Percentiles rank a stretch among this genome's conserved stretches.
Conservation (phyloP, 2,113 vertebrate genomes). For the Salvelinus alpinus region DNA sequence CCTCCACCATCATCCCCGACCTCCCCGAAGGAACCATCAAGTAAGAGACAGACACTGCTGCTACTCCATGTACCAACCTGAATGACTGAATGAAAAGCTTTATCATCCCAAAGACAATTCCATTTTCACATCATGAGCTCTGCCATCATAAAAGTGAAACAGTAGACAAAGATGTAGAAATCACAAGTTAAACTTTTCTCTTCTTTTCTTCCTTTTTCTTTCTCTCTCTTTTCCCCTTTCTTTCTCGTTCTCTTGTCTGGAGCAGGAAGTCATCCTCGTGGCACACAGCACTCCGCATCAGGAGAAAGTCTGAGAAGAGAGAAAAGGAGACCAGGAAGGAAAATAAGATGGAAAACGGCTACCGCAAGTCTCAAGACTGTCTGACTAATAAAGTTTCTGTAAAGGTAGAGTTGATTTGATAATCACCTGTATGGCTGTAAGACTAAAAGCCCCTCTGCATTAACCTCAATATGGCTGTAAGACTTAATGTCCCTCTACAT, state of each 20-base stretch:
- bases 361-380: slow-evolving; percentile 92
- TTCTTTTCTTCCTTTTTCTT: no score
- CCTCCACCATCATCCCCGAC: slow-evolving; percentile 88
- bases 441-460: not conserved
- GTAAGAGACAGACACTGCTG: slow-evolving; percentile 72
- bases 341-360: slow-evolving; percentile 81
- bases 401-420: slow-evolving; percentile 77
- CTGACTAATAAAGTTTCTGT: slow-evolving; percentile 95
- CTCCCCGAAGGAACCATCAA: slow-evolving; percentile 94
- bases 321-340: slow-evolving; percentile 81
- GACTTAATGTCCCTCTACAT: no score
- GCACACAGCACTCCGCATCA: slow-evolving; percentile 97
- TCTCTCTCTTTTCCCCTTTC: not conserved
- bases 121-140: not conserved
- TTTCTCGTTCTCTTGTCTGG: not conserved
- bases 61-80: no score
- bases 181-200: no score
- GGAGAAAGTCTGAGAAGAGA: slow-evolving; percentile 97
- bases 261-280: slow-evolving; percentile 96
- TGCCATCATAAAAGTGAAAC: not conserved
- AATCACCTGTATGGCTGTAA: not conserved
- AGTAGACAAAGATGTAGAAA: not conserved
- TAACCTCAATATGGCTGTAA: not conserved
- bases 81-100: no score
- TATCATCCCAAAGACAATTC: no score